Percentiles rank a stretch among this genome's conserved stretches.
These are phyloP conservation scores for Ophioderma brevispina DNA, from an alignment of 35 echinoderm and acorn worm species.

Conservation along the genomic window DNA sequence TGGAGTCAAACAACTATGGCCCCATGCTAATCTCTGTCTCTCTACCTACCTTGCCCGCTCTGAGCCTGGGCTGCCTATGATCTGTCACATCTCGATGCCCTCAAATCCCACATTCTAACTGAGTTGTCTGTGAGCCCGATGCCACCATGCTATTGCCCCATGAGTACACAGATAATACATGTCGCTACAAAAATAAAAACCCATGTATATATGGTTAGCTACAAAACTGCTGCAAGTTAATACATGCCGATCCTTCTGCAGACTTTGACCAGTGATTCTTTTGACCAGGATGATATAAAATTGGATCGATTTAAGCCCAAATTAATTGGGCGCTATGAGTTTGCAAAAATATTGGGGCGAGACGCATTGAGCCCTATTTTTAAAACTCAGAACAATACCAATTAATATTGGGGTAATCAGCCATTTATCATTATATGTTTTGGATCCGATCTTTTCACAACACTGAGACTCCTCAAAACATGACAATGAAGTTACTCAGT, in stretches of 20 bases:
- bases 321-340: no score
- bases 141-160: constrained; percentile 75
- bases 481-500: no score
- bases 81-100: constrained; percentile 82
- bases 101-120: constrained; percentile 86
- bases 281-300: not conserved
- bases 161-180: constrained; percentile 83
- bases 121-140: constrained; percentile 94
- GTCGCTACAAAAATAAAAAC: constrained; percentile 38
- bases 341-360: no score
- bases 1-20: no score
- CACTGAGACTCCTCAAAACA: no score
- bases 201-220: not conserved
- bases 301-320: not conserved
- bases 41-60: constrained; percentile 97
- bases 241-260: not conserved
- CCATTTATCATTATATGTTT: no score
- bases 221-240: not conserved
- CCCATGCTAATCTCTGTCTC: no score
- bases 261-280: not conserved
- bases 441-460: no score
- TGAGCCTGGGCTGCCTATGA: constrained; percentile 93
- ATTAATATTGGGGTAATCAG: no score
- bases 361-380: no score
- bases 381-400: no score